Percentiles rank a stretch among this genome's conserved stretches.
Evolutionary conservation across 2,113 vertebrate species (phyloP).

Genomic region (Lepisosteus osseus): DNA sequence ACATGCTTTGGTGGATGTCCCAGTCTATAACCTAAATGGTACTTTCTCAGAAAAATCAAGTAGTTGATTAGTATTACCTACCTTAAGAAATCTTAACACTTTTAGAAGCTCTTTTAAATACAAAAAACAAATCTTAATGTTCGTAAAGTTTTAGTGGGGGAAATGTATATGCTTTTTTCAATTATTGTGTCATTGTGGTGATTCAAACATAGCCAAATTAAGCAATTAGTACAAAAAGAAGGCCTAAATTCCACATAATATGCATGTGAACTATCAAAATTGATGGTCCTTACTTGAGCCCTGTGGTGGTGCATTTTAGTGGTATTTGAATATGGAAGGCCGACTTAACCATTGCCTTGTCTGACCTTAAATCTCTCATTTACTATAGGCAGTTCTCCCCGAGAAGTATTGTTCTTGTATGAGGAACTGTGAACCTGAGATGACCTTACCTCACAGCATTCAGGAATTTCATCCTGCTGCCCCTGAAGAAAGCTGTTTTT

Average conservation of each 20-base stretch:
- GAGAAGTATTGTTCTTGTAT: conserved; percentile 1
- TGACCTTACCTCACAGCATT: conserved; percentile 11
- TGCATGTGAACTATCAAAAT: conserved; percentile 25
- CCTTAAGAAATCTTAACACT: too few species aligned
- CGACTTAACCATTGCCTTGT: background rate
- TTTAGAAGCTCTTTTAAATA: too few species aligned
- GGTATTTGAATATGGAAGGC: background rate
- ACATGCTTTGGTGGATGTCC: too few species aligned
- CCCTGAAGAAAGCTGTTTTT: too few species aligned
- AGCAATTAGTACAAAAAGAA: too few species aligned
- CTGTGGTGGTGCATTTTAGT: background rate
- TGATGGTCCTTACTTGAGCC: conserved; percentile 27
- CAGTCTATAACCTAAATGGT: too few species aligned
- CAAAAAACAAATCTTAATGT: too few species aligned
- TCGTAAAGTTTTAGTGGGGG: too few species aligned
- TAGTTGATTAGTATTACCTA: too few species aligned
- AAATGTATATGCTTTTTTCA: conserved; percentile 8
- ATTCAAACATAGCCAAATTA: background rate
- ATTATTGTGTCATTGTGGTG: conserved; percentile 28
- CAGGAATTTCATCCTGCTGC: background rate
- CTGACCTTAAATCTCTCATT: background rate
- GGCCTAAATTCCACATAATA: background rate
- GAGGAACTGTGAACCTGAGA: background rate
- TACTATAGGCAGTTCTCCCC: background rate
- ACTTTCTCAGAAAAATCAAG: too few species aligned